Evolutionary conservation across 2,888 invertebrate genomes (phyloP).

Genomic region (Acrobasis repandana): DNA sequence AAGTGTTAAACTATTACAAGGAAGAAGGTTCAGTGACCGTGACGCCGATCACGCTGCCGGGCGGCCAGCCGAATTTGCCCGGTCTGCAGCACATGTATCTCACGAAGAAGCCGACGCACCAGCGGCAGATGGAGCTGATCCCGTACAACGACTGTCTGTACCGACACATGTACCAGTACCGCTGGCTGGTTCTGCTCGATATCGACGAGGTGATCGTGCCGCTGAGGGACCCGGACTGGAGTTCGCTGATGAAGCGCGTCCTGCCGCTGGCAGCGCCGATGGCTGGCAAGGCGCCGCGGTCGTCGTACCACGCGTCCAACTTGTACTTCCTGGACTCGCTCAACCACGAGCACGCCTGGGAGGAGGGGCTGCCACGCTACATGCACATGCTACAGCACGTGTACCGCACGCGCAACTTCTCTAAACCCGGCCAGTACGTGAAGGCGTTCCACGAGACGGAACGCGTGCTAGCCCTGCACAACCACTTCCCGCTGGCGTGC

Average conservation of each 20-base stretch:
- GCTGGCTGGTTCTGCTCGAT: conserved; percentile 95
- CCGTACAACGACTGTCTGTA: conserved; percentile 98
- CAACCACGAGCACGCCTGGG: conserved; percentile 89
- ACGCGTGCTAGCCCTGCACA: conserved; percentile 93
- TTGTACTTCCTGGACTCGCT: conserved; percentile 96
- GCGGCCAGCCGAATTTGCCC: conserved; percentile 94
- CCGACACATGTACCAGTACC: conserved; percentile 94
- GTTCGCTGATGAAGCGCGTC: conserved; percentile 88
- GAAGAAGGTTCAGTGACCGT: conserved; percentile 87
- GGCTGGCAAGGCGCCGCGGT: conserved; percentile 80
- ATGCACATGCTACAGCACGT: conserved; percentile 98
- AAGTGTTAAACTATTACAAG: conserved; percentile 88
- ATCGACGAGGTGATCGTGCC: conserved; percentile 98
- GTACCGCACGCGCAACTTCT: conserved; percentile 94
- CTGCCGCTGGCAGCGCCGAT: conserved; percentile 84
- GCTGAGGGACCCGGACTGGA: conserved; percentile 88
- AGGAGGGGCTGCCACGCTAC: conserved; percentile 91
- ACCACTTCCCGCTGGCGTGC: conserved; percentile 95
- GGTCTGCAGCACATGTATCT: conserved; percentile 94
- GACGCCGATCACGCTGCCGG: conserved; percentile 92
- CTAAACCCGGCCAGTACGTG: conserved; percentile 95
- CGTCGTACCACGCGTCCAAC: conserved; percentile 94
- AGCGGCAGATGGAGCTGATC: conserved; percentile 96
- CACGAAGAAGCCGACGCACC: conserved; percentile 95
- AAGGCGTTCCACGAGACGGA: conserved; percentile 97